Conservation (phyloP, 2,797 vertebrate genomes). For the Coendou prehensilis region DNA sequence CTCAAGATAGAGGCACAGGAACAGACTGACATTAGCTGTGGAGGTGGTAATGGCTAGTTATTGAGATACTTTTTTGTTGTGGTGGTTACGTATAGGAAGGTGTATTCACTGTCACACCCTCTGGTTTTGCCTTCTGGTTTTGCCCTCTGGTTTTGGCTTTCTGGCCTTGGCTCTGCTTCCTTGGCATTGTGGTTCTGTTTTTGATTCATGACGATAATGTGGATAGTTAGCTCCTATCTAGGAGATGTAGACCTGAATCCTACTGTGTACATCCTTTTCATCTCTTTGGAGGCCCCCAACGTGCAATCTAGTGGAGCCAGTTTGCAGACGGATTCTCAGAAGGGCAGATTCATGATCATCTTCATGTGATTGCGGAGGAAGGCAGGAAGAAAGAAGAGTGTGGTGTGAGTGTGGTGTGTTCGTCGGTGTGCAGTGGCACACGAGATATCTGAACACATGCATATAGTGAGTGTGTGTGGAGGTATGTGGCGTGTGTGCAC, state of each 20-base stretch:
- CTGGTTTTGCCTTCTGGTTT: neutral
- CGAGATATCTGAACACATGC: neutral
- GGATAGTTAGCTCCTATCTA: neutral
- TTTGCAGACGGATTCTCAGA: neutral
- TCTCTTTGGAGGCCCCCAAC: neutral
- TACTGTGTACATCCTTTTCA: neutral
- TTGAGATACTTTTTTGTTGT: neutral
- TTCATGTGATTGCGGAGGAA: neutral
- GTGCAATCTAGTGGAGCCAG: neutral
- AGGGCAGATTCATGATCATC: neutral
- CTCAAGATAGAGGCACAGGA: neutral
- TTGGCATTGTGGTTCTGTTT: neutral
- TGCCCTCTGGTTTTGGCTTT: neutral
- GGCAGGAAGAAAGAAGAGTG: neutral
- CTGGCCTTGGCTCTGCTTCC: neutral
- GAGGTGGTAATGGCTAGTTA: neutral
- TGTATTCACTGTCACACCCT: neutral
- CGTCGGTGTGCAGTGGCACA: neutral
- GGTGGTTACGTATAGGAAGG: no score
- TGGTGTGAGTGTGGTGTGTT: neutral
- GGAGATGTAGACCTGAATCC: neutral
- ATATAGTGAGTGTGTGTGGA: neutral
- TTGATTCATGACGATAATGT: neutral
- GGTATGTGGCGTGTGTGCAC: neutral
- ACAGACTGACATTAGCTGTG: neutral